Evolutionary conservation across 2,888 invertebrate species (phyloP).

Genomic region (Drymonia ruficornis): DNA sequence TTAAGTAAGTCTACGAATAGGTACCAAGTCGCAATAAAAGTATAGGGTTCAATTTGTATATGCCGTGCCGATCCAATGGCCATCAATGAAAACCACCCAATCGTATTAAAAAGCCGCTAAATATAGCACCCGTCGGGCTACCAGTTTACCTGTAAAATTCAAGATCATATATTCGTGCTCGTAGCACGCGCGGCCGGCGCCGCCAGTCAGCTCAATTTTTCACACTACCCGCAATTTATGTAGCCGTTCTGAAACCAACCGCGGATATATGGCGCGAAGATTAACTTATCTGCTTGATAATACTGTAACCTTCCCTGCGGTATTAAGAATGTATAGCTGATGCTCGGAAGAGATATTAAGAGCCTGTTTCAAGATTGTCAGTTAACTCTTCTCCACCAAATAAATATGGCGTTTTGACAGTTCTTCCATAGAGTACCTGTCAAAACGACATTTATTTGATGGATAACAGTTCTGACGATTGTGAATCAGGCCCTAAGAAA

Average conservation of each 20-base stretch:
- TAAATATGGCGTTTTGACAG: too few species aligned
- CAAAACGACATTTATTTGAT: too few species aligned
- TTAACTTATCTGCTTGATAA: conserved; percentile 65
- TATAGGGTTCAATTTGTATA: too few species aligned
- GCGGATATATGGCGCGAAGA: conserved; percentile 59
- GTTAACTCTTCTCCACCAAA: too few species aligned
- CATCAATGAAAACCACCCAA: conserved; percentile 24
- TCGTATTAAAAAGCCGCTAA: conserved; percentile 37
- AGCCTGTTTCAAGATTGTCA: too few species aligned
- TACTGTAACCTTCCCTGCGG: conserved; percentile 12
- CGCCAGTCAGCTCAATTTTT: conserved; percentile 61
- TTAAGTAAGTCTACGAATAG: too few species aligned
- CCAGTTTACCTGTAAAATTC: conserved; percentile 50
- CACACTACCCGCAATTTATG: conserved; percentile 67
- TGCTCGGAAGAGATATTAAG: too few species aligned
- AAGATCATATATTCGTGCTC: conserved; percentile 55
- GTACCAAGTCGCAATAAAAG: too few species aligned
- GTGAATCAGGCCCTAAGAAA: too few species aligned
- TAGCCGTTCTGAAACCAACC: conserved; percentile 49
- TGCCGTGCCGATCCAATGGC: neutral
- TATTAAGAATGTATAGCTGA: neutral
- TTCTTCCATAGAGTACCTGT: too few species aligned
- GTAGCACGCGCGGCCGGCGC: conserved; percentile 26
- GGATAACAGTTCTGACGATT: too few species aligned
- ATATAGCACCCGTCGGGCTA: conserved; percentile 23